Evolutionary conservation across 1,140 invertebrate genomes (phyloP).

Genomic region (Heliconius melpomene): DNA sequence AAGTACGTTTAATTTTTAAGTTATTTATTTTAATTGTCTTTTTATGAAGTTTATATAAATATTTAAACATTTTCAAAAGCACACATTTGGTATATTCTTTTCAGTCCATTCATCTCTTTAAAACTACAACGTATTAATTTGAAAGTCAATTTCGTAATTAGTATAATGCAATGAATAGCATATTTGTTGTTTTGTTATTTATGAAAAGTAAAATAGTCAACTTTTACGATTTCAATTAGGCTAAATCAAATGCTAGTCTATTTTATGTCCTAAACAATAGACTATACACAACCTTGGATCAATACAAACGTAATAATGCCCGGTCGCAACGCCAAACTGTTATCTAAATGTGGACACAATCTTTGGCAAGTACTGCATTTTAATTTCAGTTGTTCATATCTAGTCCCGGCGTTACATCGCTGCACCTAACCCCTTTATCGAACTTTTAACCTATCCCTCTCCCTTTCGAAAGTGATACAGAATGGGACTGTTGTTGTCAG

Average conservation of each 20-base stretch:
- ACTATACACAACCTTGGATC: slow-evolving; percentile 53
- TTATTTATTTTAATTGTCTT: no score
- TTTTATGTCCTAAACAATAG: slow-evolving; percentile 55
- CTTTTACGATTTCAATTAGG: not conserved
- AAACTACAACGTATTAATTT: no score
- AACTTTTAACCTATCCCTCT: slow-evolving; percentile 54
- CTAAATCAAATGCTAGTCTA: not conserved
- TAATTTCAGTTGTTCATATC: slow-evolving; percentile 81
- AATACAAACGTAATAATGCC: slow-evolving; percentile 55
- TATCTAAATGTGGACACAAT: slow-evolving; percentile 75
- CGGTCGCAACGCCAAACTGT: slow-evolving; percentile 68
- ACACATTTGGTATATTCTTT: no score
- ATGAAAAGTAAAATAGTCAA: no score
- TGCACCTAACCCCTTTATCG: slow-evolving; percentile 61
- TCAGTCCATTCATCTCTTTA: no score
- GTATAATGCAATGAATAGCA: no score
- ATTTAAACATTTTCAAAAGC: no score
- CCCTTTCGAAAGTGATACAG: slow-evolving; percentile 56
- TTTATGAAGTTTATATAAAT: no score
- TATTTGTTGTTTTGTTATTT: no score
- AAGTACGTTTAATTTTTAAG: not conserved
- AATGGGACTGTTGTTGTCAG: slow-evolving; percentile 87
- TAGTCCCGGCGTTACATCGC: slow-evolving; percentile 75
- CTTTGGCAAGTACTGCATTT: slow-evolving; percentile 79
- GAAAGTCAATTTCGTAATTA: no score